Conservation (phyloP, 2,113 vertebrate species). For the Edolisoma coerulescens region DNA sequence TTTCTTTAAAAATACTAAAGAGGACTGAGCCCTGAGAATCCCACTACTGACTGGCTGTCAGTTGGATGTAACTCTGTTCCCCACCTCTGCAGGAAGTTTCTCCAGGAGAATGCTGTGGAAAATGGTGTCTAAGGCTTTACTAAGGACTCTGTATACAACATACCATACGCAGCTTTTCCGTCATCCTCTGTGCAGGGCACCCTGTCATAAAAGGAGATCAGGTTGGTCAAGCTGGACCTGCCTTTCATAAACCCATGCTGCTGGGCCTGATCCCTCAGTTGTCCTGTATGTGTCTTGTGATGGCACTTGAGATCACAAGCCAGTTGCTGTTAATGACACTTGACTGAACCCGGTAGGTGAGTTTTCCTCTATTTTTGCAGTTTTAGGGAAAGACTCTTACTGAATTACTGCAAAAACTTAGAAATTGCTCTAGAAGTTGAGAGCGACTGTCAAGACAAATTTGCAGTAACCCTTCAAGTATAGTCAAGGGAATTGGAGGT, state of each 20-base stretch:
- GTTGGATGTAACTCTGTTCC: background rate
- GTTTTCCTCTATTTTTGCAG: background rate
- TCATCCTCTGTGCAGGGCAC: background rate
- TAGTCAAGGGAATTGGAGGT: background rate
- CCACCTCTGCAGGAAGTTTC: background rate
- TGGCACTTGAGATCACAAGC: background rate
- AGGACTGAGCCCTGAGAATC: background rate
- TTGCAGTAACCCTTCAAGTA: background rate
- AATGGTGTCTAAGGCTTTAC: background rate
- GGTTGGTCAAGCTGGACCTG: background rate
- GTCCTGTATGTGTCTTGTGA: background rate
- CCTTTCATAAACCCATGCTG: background rate
- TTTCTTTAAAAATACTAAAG: background rate
- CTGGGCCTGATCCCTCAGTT: background rate
- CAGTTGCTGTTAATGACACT: background rate
- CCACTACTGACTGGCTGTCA: background rate
- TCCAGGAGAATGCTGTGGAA: background rate
- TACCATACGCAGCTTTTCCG: background rate
- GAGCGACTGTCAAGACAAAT: background rate
- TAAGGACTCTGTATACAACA: background rate
- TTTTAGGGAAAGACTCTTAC: background rate
- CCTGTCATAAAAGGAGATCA: background rate
- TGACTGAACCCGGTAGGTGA: background rate
- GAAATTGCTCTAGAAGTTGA: background rate
- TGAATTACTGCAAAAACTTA: background rate